Percentiles rank a stretch among this genome's conserved stretches.
phyloP scores from a whole-genome alignment of 1,140 invertebrate species.

The Phthorimaea operculella region DNA sequence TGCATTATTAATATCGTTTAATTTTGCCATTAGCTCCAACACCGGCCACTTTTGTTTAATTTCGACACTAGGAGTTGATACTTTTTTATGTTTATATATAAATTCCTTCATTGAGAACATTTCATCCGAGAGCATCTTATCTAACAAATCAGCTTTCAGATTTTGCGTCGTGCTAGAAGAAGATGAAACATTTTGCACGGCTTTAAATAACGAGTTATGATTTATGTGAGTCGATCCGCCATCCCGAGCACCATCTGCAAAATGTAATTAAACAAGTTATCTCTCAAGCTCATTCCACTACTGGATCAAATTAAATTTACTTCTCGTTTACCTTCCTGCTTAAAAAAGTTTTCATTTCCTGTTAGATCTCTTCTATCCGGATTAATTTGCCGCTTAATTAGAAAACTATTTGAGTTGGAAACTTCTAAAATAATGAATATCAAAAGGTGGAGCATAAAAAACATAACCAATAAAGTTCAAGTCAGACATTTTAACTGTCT shows the following conservation, averaged over 20 bases:
- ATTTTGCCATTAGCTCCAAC: background rate
- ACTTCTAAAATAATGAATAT: conserved; percentile 20
- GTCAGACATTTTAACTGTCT: conserved; percentile 27
- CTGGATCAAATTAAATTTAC: background rate
- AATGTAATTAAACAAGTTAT: conserved; percentile 3
- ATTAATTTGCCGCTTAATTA: background rate
- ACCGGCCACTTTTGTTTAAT: conserved; percentile 39
- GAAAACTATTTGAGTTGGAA: conserved; percentile 16
- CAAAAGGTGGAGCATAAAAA: conserved; percentile 38
- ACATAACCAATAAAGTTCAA: conserved; percentile 41
- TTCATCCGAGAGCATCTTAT: conserved; percentile 51
- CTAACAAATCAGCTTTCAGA: conserved; percentile 45
- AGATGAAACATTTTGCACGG: conserved; percentile 18
- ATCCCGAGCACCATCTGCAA: background rate
- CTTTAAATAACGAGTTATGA: conserved; percentile 15
- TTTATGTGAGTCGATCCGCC: background rate
- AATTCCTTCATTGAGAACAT: conserved; percentile 45
- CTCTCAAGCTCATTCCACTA: background rate
- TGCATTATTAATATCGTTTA: background rate
- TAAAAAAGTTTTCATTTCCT: conserved; percentile 1
- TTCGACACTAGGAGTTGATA: conserved; percentile 37
- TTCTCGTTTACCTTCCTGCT: background rate
- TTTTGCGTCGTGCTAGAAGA: conserved; percentile 21
- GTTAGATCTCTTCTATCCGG: background rate
- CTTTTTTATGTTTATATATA: conserved; percentile 34